phyloP scores from a whole-genome alignment of 1,140 invertebrate genomes.

The Centruroides sculpturatus region DNA sequence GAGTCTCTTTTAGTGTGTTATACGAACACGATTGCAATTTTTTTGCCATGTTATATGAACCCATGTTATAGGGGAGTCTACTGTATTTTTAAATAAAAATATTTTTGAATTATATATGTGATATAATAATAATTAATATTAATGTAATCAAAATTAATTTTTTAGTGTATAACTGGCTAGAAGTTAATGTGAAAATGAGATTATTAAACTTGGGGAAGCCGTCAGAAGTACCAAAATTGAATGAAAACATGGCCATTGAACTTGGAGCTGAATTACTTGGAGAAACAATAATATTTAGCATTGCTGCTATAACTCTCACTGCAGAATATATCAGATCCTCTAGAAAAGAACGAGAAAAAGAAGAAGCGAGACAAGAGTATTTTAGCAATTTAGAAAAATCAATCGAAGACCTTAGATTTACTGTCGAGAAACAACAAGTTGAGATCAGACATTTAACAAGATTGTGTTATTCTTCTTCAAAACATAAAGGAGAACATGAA shows the following conservation, averaged over 20 bases:
- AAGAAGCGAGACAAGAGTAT: constrained; percentile 37
- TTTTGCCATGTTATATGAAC: no score
- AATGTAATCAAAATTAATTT: no score
- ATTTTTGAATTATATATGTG: no score
- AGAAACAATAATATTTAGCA: constrained; percentile 75
- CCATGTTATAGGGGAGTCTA: no score
- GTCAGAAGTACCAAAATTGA: constrained; percentile 70
- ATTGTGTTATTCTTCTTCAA: constrained; percentile 16
- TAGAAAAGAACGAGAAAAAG: constrained; percentile 53
- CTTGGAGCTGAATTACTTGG: constrained; percentile 83
- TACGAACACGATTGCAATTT: no score
- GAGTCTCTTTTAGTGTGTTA: no score
- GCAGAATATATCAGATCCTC: constrained; percentile 58
- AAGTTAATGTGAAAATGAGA: constrained; percentile 87
- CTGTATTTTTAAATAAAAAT: no score
- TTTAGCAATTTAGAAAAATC: constrained; percentile 25
- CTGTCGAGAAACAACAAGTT: constrained; percentile 53
- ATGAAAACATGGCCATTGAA: constrained; percentile 86
- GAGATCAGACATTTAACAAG: constrained; percentile 55
- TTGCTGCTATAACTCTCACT: constrained; percentile 60
- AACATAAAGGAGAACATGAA: no score
- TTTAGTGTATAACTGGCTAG: constrained; percentile 87
- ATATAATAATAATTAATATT: no score
- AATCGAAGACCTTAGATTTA: constrained; percentile 51
- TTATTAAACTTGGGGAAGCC: constrained; percentile 82